A percentile compares a stretch with the other conserved stretches of the same genome.
Conservation (phyloP, 2,113 vertebrate genomes). For the Mus musculus region DNA sequence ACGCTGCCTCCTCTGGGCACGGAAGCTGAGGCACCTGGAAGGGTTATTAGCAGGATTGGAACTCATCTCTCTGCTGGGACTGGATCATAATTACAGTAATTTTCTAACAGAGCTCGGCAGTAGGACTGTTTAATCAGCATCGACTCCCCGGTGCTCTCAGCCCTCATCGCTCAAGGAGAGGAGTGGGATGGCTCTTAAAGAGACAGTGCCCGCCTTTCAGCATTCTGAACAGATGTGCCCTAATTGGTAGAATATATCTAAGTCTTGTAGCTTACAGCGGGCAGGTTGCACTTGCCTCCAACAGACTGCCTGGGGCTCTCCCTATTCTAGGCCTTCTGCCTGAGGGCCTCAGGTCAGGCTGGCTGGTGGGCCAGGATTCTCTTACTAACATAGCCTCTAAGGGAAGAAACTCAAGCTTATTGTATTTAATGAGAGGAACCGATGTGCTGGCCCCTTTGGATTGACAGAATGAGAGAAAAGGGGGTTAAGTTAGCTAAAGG, state of each 20-base stretch:
- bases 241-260: conserved; percentile 82
- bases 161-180: conserved; percentile 83
- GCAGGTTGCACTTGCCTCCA: conserved; percentile 69
- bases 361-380: neutral
- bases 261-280: conserved; percentile 75
- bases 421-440: neutral
- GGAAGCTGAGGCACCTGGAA: conserved; percentile 81
- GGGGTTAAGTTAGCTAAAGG: neutral
- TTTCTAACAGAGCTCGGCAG: conserved; percentile 82
- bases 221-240: conserved; percentile 80
- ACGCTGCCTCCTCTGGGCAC: conserved; percentile 63
- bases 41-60: conserved; percentile 85
- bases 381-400: neutral
- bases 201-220: conserved; percentile 78
- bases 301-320: conserved; percentile 47
- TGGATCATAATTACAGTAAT: conserved; percentile 85
- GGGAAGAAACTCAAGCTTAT: neutral
- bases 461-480: neutral
- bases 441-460: neutral
- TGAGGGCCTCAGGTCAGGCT: neutral
- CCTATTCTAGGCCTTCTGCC: conserved; percentile 45
- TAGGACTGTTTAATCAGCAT: conserved; percentile 84
- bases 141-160: conserved; percentile 74
- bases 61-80: conserved; percentile 84
- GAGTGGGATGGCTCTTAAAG: conserved; percentile 83